These are phyloP conservation scores for Cephalopholis sonnerati DNA, from an alignment of 2,113 vertebrate species.

Conservation along the genomic window DNA sequence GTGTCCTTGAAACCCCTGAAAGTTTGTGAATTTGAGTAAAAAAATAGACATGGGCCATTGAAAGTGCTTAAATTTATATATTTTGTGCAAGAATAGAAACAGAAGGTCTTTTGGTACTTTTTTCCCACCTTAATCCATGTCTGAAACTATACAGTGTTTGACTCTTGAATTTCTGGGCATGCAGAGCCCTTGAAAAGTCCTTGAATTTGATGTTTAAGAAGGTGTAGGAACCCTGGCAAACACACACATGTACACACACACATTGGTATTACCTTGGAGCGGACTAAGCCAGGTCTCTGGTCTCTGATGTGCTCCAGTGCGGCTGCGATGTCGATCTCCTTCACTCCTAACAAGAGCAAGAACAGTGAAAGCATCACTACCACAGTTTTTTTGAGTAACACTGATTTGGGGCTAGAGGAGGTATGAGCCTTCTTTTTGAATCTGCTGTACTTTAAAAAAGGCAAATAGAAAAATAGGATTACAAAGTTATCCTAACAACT, in stretches of 20 bases:
- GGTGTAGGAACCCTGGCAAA: too few relatives aligned
- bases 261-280: conserved; percentile 90
- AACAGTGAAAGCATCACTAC: conserved; percentile 5
- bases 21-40: too few relatives aligned
- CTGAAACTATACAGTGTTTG: too few relatives aligned
- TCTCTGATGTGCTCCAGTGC: conserved; percentile 96
- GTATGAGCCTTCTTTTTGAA: background rate
- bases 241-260: background rate
- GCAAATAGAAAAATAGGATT: background rate
- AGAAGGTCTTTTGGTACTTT: too few relatives aligned
- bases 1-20: too few relatives aligned
- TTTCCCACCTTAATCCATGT: too few relatives aligned
- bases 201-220: too few relatives aligned
- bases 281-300: conserved; percentile 94
- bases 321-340: conserved; percentile 98
- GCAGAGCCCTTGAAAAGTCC: too few relatives aligned
- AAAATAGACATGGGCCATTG: too few relatives aligned
- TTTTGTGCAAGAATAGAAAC: too few relatives aligned
- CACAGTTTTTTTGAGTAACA: background rate
- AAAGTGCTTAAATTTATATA: too few relatives aligned
- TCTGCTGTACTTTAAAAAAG: background rate
- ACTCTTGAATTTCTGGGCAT: too few relatives aligned
- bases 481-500: background rate
- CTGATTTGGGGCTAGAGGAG: background rate
- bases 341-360: conserved; percentile 87